Base-by-base conservation (phyloP, 1,140 invertebrate genomes). In the Diprion similis region DNA sequence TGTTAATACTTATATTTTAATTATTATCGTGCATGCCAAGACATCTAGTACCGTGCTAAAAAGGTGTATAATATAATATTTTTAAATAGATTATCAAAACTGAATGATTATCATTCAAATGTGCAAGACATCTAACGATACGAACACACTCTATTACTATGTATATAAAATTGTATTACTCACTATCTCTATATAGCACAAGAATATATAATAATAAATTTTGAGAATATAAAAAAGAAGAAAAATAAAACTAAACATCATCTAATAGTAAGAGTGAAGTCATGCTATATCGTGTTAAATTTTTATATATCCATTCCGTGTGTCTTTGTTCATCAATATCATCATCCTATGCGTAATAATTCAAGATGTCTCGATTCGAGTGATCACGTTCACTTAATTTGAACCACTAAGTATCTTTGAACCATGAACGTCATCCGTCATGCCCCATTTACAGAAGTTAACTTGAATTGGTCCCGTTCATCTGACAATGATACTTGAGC, bases 61-160 rank as follows among this genome's bases (percentile, higher is more conserved):
- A 80, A 82, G 76, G 72, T 79, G 75, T 67, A 66, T 72, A 78
- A 37, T 76, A 46, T 72, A 64, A 73, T 72, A 51, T 70, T 59
- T 73, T 46, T 76, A 76, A 69, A 73, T 73, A 80, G 71, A 75
- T 76, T 66, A 69, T 72, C 17, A 75, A 71, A 48, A 68, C 47
- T 51, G 15, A 19, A 71, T 70, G n/a, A 46, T 70, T 73, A 46
- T 46, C 9, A 19, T 37, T 17, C 15, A 70, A n/a, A 70, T n/a
- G 83, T 87, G 85, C 86, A 87, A 78, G 79, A 86, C 84, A 86
- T 86, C 82, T 86, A 87, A 85, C 65, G 77, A 87, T 78, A 85
- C 82, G 83, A 84, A 86, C 75, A 86, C 82, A 85, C 81, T 83
- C 83, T 78, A 74, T 80, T 80, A 84, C 83, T 86, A 85, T 76